Conservation (phyloP, 2,888 invertebrate genomes). For the Chrysodeixis includens region DNA sequence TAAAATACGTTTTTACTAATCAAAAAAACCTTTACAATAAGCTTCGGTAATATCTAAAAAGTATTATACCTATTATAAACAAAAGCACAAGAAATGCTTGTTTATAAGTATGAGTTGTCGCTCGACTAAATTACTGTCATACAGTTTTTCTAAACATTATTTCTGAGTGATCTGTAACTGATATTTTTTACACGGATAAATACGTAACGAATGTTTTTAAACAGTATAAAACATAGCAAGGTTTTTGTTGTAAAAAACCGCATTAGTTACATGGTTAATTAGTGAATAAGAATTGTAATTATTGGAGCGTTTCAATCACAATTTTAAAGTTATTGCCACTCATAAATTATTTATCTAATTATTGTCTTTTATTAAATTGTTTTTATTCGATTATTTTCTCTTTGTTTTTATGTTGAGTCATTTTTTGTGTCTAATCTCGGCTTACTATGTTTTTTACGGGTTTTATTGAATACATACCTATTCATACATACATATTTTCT, state of each 20-base stretch:
- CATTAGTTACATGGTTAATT: conserved; percentile 39
- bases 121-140: background rate
- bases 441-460: too few species aligned
- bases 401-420: too few species aligned
- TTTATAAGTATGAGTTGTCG: background rate
- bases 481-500: too few species aligned
- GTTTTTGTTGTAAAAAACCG: conserved; percentile 14
- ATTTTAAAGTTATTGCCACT: conserved; percentile 33
- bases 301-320: conserved; percentile 45
- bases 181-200: conserved; percentile 6
- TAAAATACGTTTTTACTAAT: too few species aligned
- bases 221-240: conserved; percentile 6
- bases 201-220: background rate
- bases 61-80: too few species aligned
- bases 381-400: conserved; percentile 13
- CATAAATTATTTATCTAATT: conserved; percentile 42
- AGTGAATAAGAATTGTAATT: conserved; percentile 25
- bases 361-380: conserved; percentile 17
- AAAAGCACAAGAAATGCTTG: background rate
- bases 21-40: too few species aligned
- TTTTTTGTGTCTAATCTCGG: too few species aligned
- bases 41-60: too few species aligned
- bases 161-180: background rate
- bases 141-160: background rate
- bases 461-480: too few species aligned